Evolutionary conservation across 2,888 invertebrate species (phyloP).

Genomic region (Phytoseiulus persimilis): DNA sequence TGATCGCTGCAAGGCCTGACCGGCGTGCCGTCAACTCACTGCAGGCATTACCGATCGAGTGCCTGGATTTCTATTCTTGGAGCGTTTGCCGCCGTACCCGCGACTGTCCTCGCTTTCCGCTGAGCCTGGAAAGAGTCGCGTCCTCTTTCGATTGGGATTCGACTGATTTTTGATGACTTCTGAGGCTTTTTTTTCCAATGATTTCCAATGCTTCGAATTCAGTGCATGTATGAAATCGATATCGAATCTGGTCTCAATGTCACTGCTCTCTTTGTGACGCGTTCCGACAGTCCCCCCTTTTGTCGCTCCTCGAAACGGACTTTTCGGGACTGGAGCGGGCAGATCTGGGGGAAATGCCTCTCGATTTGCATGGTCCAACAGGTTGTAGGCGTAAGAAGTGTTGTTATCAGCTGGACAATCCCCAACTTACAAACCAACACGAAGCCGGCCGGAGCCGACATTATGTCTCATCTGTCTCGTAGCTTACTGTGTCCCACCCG

Average conservation of each 20-base stretch:
- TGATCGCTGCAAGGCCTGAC: background rate
- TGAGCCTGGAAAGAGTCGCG: too few relatives aligned
- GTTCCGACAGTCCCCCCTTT: too few relatives aligned
- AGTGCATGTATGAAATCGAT: too few relatives aligned
- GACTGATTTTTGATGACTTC: too few relatives aligned
- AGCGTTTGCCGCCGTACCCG: background rate
- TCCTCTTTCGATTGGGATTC: too few relatives aligned
- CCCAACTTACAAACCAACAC: background rate
- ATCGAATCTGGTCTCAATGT: too few relatives aligned
- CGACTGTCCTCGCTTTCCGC: background rate
- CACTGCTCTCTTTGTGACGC: too few relatives aligned
- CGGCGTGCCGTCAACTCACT: background rate
- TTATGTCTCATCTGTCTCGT: slow-evolving; percentile 5
- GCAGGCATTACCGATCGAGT: background rate
- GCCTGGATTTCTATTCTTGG: background rate
- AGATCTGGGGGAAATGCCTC: too few relatives aligned
- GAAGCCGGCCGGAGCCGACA: background rate
- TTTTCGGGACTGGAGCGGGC: too few relatives aligned
- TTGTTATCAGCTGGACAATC: slow-evolving; percentile 5
- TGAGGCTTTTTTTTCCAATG: too few relatives aligned
- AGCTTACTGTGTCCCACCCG: background rate
- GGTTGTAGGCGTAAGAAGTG: background rate
- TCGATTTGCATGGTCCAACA: background rate
- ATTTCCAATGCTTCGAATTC: too few relatives aligned
- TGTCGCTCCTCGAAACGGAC: too few relatives aligned